Evolutionary conservation across 2,888 invertebrate genomes (phyloP).

Genomic region (Nebria brevicollis): DNA sequence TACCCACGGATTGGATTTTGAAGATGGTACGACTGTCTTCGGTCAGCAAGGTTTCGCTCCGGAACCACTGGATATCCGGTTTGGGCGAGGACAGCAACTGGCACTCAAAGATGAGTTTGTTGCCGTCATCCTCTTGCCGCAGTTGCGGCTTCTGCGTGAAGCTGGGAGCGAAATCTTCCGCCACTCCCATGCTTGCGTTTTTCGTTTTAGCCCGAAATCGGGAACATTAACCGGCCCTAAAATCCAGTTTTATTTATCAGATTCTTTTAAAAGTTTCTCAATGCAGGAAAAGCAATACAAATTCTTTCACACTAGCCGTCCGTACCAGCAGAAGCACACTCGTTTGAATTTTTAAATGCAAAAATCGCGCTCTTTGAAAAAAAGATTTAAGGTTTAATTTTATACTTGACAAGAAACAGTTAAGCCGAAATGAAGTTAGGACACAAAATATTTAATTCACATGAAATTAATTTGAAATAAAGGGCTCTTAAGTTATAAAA

Average conservation of each 20-base stretch:
- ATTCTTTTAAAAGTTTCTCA: not conserved
- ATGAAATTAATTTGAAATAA: constrained; percentile 48
- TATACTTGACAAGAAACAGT: constrained; percentile 11
- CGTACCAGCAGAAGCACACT: not conserved
- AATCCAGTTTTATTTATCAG: constrained; percentile 31
- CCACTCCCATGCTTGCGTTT: constrained; percentile 76
- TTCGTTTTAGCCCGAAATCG: constrained; percentile 58
- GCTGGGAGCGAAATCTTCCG: constrained; percentile 97
- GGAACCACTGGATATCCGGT: constrained; percentile 92
- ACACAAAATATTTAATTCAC: constrained; percentile 35
- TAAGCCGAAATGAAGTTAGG: constrained; percentile 36
- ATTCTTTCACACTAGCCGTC: not conserved
- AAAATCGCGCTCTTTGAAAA: too few relatives aligned
- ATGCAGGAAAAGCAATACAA: not conserved
- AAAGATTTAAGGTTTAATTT: too few relatives aligned
- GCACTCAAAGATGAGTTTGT: constrained; percentile 94
- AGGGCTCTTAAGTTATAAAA: constrained; percentile 26
- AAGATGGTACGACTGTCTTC: constrained; percentile 89
- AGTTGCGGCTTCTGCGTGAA: constrained; percentile 98
- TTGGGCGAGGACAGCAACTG: constrained; percentile 87
- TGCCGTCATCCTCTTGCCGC: constrained; percentile 95
- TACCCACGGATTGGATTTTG: constrained; percentile 85
- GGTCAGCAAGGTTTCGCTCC: constrained; percentile 84
- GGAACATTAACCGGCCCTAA: constrained; percentile 62
- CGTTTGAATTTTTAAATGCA: not conserved